Conservation (phyloP, 2,797 vertebrate species). For the Ambastaia sidthimunki region DNA sequence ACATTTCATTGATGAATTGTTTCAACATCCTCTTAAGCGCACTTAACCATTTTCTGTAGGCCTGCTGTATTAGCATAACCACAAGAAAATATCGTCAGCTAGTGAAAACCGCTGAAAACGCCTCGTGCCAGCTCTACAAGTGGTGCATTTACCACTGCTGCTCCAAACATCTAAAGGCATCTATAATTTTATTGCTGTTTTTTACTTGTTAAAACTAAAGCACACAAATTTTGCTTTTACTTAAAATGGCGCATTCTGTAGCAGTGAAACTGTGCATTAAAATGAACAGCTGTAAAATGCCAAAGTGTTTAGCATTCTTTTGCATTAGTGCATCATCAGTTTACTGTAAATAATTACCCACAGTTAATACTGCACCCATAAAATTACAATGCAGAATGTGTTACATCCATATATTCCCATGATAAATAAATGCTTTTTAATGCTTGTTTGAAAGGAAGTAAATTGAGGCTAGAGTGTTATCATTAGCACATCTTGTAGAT, state of each 20-base stretch:
- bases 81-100: slow-evolving; percentile 9
- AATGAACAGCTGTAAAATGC: slow-evolving; percentile 32
- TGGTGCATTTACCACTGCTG: not conserved
- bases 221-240: slow-evolving; percentile 25
- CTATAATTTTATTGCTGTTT: not conserved
- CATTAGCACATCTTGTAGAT: slow-evolving; percentile 55
- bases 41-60: not conserved
- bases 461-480: slow-evolving; percentile 8
- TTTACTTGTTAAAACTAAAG: not conserved
- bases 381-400: not conserved
- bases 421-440: not conserved
- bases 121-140: slow-evolving; percentile 1
- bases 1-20: slow-evolving; percentile 6
- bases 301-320: not conserved
- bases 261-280: not conserved
- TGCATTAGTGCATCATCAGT: not conserved
- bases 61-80: slow-evolving; percentile 10
- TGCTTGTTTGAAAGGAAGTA: slow-evolving; percentile 32
- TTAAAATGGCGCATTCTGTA: not conserved
- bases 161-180: slow-evolving; percentile 4
- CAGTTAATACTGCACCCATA: not conserved
- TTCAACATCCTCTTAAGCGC: slow-evolving; percentile 13
- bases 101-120: slow-evolving; percentile 1
- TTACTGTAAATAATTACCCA: slow-evolving; percentile 3
- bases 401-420: not conserved